Conservation (phyloP, 2,888 invertebrate species). For the Mamestra brassicae region DNA sequence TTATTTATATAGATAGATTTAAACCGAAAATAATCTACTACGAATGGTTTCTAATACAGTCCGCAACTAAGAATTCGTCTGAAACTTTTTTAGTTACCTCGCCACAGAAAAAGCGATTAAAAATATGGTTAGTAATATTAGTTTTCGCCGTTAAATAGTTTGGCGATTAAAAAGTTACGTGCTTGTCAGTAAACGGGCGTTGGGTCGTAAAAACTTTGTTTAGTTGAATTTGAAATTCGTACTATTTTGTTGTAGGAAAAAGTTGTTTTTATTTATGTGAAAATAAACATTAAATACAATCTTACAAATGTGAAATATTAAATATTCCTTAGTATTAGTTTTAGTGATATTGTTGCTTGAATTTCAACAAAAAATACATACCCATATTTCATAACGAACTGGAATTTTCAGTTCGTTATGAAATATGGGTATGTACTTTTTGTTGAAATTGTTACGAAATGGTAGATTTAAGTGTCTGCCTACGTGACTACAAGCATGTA, state of each 20-base stretch:
- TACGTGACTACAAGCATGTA: conserved; percentile 30
- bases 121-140: conserved; percentile 53
- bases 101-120: conserved; percentile 37
- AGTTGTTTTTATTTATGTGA: conserved; percentile 31
- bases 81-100: conserved; percentile 30
- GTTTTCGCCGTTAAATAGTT: conserved; percentile 56
- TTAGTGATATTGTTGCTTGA: conserved; percentile 7
- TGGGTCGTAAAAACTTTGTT: conserved; percentile 50
- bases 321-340: conserved; percentile 21
- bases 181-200: conserved; percentile 24
- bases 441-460: conserved; percentile 6
- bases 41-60: conserved; percentile 19
- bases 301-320: conserved; percentile 26
- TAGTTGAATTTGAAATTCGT: conserved; percentile 55
- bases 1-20: conserved; percentile 6
- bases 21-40: conserved; percentile 20
- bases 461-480: conserved; percentile 6
- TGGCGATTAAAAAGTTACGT: conserved; percentile 56
- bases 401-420: not conserved
- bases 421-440: conserved; percentile 1
- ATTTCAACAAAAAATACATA: too few species aligned
- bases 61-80: conserved; percentile 6
- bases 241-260: conserved; percentile 24
- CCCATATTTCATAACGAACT: too few species aligned
- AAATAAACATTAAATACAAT: conserved; percentile 45